Base-by-base conservation (phyloP, 1,140 invertebrate genomes). In the Solenopsis fugax region DNA sequence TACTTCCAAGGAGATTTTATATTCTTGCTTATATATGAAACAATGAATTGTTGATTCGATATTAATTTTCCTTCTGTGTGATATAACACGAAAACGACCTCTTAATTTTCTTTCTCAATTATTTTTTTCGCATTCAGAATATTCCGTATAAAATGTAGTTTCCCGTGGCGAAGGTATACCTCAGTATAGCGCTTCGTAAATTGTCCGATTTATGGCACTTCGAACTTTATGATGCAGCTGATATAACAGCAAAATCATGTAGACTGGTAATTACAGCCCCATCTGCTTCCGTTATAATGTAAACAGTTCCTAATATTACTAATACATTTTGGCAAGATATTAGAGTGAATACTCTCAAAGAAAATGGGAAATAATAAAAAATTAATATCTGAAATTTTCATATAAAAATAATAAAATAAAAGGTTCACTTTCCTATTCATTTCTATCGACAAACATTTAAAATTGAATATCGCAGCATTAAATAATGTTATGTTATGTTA, bases 221-320 rank as follows among this genome's bases (percentile, higher is more conserved):
- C 21, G 21, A 81, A 71, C 45, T 81, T 81, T 81, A 71, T 29
- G 78, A 71, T 58, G 50, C 78, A 78, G 76, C 60, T 65, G 45
- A 78, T 78, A 69, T 16, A 18, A 13, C 50, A 10, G 50, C n/a
- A 54, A 58, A 81, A 71, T 71, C 64, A 41, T 41, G 16, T 54
- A 56, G 48, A 56, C 21, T 67, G 34, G 45, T 56, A 81, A 81
- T 56, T 81, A 58, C 10, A 54, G 13, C 45, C 0, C 16, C 50
- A 81, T 56, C 64, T 81, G 78, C 21, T 71, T 71, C 37, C 45
- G 48, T 52, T 81, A 71, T 81, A 41, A 6, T 54, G 13, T 13
- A 48, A 41, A 41, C 37, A 21, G 9, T 52, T 80, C 13, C 10
- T 21, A 24, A 56, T 24, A 29, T 7, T 3, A 34, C 9, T 21